Evolutionary conservation across 2,888 invertebrate genomes (phyloP), one percentile per base, ranked within the genome.

Genomic region (Rhogogaster chlorosoma): DNA sequence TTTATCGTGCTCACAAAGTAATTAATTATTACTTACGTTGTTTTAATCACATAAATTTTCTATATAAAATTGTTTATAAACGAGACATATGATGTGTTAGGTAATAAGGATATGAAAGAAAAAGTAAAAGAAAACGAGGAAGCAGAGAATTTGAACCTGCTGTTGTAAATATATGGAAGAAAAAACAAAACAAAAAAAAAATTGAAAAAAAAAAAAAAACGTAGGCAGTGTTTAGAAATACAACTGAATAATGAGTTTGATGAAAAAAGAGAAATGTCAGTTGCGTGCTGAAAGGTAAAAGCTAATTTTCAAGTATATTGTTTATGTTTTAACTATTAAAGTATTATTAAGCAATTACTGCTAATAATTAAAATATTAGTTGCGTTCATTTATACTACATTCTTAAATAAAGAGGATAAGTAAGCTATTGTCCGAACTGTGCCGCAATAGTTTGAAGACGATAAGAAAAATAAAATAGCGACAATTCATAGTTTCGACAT

Each of bases 31-130:
- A 90, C 89, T 91, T 91, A 90, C 87, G 88, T 92, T 92, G 90
- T 92, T 92, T 92, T 92, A 91, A 92, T 92, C 91, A 91, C 88
- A 91, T 90, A 91, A 92, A 92, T 92, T 92, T 92, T 92, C 91
- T 93, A 92, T 93, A 92, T 92, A 88, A 29, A 92, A 91, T 90
- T 92, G 91, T 92, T 92, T 92, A 92, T 92, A 92, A 91, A 89
- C 87, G 86, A 86, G 85, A 89, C 87, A 87, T 89, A 90, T 88
- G 89, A 89, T 89, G 87, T 89, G 61, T 61, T 91, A 90, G 90
- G 75, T 86, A 85, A 82, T 90, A 92, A 91, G 89, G 53, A 84
- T 67, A 84, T 26, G 10, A 86, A 82, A 38, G 29, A 38, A 67
- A 84, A 67, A 67, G 12, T 32, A 29, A 67, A 32, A 67, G 4